These are phyloP conservation scores for Myopa testacea DNA, from an alignment of 2,888 invertebrate species.

Conservation along the genomic window DNA sequence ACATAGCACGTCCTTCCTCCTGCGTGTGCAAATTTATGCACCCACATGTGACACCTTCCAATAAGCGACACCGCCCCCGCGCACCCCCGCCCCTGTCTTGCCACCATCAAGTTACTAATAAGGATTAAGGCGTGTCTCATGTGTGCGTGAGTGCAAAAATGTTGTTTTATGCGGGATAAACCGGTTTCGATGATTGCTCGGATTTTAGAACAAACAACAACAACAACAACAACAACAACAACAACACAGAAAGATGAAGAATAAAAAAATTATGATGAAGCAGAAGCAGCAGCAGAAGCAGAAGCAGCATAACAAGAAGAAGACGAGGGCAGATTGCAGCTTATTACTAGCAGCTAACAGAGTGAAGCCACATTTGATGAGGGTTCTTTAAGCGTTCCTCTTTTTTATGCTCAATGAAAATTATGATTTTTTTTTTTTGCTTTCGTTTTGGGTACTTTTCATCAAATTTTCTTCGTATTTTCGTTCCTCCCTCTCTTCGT, in stretches of 20 bases:
- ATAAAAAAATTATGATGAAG: slow-evolving; percentile 44
- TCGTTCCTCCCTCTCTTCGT: not conserved
- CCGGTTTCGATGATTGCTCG: slow-evolving; percentile 45
- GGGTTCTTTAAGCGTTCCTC: slow-evolving; percentile 21
- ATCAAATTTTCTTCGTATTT: slow-evolving; percentile 13
- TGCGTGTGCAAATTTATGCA: slow-evolving; percentile 34
- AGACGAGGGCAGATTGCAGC: not conserved
- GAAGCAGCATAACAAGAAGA: too few species aligned
- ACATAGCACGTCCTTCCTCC: not conserved
- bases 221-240: slow-evolving; percentile 33
- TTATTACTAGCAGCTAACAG: slow-evolving; percentile 16
- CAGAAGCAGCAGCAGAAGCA: not conserved
- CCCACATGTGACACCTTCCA: slow-evolving; percentile 18
- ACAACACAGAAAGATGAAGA: slow-evolving; percentile 26
- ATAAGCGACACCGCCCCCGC: not conserved
- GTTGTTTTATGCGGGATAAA: slow-evolving; percentile 37
- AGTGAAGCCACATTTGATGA: slow-evolving; percentile 25
- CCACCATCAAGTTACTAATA: not conserved
- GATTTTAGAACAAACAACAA: slow-evolving; percentile 41
- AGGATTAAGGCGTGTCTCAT: slow-evolving; percentile 41
- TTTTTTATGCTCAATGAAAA: slow-evolving; percentile 24
- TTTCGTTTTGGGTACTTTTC: slow-evolving; percentile 14
- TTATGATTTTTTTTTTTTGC: slow-evolving; percentile 23
- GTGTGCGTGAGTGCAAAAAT: slow-evolving; percentile 38
- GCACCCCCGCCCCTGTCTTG: not conserved